Evolutionary conservation across 2,797 vertebrate genomes (phyloP).

Genomic region (Atherinosoma microstoma): DNA sequence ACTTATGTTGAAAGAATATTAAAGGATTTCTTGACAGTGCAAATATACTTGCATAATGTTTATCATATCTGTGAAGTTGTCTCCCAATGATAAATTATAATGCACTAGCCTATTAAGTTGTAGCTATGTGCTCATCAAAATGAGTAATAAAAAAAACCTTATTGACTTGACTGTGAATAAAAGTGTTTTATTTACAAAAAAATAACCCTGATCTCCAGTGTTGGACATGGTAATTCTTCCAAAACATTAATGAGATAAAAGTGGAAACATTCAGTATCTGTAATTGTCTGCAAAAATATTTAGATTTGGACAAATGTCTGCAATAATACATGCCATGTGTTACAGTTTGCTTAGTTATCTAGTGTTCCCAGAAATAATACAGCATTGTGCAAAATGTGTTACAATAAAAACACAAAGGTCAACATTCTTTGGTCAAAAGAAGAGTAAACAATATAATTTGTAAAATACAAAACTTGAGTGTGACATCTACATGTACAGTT

Average conservation of each 20-base stretch:
- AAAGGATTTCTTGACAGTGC: conserved; percentile 14
- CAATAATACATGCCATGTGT: background rate
- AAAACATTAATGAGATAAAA: background rate
- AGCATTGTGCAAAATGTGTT: conserved; percentile 29
- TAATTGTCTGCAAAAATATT: background rate
- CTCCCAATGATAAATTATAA: conserved; percentile 45
- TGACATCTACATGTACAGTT: too few relatives aligned
- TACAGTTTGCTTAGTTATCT: background rate
- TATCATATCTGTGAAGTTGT: conserved; percentile 50
- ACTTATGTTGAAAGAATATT: conserved; percentile 25
- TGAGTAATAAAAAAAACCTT: conserved; percentile 70
- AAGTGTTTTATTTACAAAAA: background rate
- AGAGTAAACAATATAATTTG: conserved; percentile 16
- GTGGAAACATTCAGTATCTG: background rate
- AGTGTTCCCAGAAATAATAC: conserved; percentile 9
- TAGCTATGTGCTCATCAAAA: conserved; percentile 63
- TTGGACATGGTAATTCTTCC: background rate
- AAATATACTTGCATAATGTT: conserved; percentile 35
- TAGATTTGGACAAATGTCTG: background rate
- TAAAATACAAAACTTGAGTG: too few relatives aligned
- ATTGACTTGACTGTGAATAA: conserved; percentile 48
- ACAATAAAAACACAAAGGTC: conserved; percentile 20
- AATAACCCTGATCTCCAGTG: background rate
- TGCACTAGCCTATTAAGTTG: conserved; percentile 44
- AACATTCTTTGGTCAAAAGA: conserved; percentile 60